A percentile compares a stretch with the other conserved stretches of the same genome.
These are phyloP conservation scores for Rhodeus uyekii DNA, from an alignment of 2,797 vertebrate species.

Conservation along the genomic window DNA sequence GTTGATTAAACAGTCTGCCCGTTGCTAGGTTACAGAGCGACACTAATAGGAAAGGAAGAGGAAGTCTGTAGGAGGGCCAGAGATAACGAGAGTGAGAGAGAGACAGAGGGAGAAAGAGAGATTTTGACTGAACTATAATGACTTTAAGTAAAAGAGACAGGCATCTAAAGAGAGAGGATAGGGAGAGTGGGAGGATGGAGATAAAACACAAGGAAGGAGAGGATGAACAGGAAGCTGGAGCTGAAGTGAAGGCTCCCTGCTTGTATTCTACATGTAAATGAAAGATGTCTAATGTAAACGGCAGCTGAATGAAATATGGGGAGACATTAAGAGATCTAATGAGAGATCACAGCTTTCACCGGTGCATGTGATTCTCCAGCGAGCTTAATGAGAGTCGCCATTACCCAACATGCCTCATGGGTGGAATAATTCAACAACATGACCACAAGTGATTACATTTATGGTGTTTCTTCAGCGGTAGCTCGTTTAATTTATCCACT, in stretches of 20 bases:
- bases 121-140: slow-evolving; percentile 44
- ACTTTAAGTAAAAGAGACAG: slow-evolving; percentile 45
- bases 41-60: slow-evolving; percentile 59
- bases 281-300: slow-evolving; percentile 45
- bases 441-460: slow-evolving; percentile 12
- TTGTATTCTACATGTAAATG: slow-evolving; percentile 42
- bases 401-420: slow-evolving; percentile 49
- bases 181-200: slow-evolving; percentile 36
- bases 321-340: slow-evolving; percentile 54
- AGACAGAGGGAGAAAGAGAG: slow-evolving; percentile 3
- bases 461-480: neutral
- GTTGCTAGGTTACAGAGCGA: slow-evolving; percentile 59
- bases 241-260: slow-evolving; percentile 31
- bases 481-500: neutral
- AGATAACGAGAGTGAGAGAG: slow-evolving; percentile 49
- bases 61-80: slow-evolving; percentile 57
- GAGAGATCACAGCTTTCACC: slow-evolving; percentile 46
- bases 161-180: slow-evolving; percentile 33
- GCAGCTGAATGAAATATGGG: slow-evolving; percentile 46
- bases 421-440: slow-evolving; percentile 44
- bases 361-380: slow-evolving; percentile 37
- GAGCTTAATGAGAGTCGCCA: slow-evolving; percentile 46
- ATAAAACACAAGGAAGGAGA: slow-evolving; percentile 37
- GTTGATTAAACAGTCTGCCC: slow-evolving; percentile 56
- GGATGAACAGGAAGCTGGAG: slow-evolving; percentile 21